Percentiles rank a stretch among this genome's conserved stretches.
Evolutionary conservation across 2,113 vertebrate species (phyloP).

Genomic region (Solea solea): DNA sequence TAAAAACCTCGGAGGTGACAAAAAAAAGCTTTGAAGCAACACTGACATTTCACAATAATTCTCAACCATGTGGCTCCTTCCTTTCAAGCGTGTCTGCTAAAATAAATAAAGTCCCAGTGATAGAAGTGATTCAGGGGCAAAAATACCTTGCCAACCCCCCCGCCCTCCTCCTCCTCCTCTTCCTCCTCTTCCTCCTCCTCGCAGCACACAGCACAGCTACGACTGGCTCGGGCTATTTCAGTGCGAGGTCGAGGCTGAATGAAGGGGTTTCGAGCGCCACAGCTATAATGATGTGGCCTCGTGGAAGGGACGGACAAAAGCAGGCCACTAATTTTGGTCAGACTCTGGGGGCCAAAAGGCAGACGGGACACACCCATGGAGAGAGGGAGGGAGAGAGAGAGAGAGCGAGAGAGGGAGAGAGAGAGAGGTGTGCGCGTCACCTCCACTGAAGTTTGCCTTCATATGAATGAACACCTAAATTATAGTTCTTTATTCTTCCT

Average conservation of each 20-base stretch:
- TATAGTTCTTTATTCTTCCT: too few relatives aligned
- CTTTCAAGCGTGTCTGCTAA: conserved; percentile 16
- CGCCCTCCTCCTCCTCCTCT: background rate
- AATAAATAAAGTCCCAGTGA: conserved; percentile 25
- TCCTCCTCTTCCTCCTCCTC: too few relatives aligned
- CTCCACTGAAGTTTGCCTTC: conserved; percentile 21
- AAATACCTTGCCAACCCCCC: conserved; percentile 41
- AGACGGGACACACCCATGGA: conserved; percentile 76
- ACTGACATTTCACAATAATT: too few relatives aligned
- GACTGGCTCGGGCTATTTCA: conserved; percentile 63
- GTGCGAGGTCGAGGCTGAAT: conserved; percentile 68
- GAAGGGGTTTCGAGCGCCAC: conserved; percentile 64
- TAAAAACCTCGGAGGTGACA: too few relatives aligned
- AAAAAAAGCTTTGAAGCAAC: too few relatives aligned
- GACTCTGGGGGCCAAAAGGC: conserved; percentile 55
- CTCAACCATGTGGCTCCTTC: too few relatives aligned
- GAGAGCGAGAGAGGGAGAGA: conserved; percentile 44
- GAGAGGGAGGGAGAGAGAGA: conserved; percentile 45
- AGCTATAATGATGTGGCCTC: conserved; percentile 79
- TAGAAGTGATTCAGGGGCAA: conserved; percentile 31
- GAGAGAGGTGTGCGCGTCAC: conserved; percentile 12
- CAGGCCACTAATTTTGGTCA: conserved; percentile 82
- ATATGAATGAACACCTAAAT: too few relatives aligned
- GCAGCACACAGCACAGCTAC: conserved; percentile 10
- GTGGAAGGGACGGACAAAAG: conserved; percentile 70